phyloP scores from a whole-genome alignment of 2,888 invertebrate species.

The Cantharis rufa region DNA sequence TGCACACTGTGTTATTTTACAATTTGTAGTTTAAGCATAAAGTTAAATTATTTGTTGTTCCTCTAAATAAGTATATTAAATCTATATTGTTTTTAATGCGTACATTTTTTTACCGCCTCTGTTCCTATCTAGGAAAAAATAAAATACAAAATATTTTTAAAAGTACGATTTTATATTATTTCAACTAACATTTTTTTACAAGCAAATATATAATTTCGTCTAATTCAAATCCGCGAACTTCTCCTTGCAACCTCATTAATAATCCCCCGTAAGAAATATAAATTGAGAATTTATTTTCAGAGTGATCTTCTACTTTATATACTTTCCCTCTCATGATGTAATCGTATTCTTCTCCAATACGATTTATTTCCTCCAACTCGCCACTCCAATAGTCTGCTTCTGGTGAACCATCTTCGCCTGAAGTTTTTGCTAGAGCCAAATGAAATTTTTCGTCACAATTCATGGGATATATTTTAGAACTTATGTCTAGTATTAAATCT shows the following conservation, averaged over 20 bases:
- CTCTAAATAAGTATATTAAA: conserved; percentile 31
- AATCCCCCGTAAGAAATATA: background rate
- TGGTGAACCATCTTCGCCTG: background rate
- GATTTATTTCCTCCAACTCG: background rate
- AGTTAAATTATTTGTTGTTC: conserved; percentile 44
- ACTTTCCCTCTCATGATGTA: background rate
- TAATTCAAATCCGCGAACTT: background rate
- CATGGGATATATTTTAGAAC: background rate
- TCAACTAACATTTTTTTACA: background rate
- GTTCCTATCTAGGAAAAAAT: background rate
- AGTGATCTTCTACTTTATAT: background rate
- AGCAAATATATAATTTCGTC: no score
- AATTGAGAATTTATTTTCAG: background rate
- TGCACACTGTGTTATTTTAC: conserved; percentile 45
- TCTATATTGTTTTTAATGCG: conserved; percentile 7
- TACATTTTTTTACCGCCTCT: background rate
- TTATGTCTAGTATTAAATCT: background rate
- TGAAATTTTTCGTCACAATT: background rate
- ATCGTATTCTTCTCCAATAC: background rate
- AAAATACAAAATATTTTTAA: background rate
- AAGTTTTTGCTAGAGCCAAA: background rate
- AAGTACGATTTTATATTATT: background rate
- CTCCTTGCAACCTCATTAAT: background rate
- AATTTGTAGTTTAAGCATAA: conserved; percentile 39
- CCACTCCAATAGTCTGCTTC: background rate